Evolutionary conservation across 35 echinoderm and acorn worm species (phyloP).

Genomic region (Apostichopus californicus): DNA sequence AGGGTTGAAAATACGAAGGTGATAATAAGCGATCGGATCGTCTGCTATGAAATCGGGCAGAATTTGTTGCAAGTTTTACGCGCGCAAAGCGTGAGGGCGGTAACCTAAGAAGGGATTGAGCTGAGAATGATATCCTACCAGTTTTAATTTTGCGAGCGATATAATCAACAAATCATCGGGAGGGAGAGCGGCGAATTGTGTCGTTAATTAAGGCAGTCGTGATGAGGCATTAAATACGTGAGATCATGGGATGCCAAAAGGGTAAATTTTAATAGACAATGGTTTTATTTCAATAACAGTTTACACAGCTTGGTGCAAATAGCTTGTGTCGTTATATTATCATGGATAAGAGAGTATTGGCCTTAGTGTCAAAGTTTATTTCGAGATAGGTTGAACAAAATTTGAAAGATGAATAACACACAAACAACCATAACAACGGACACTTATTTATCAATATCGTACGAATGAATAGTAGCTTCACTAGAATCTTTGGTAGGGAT

Average conservation of each 20-base stretch:
- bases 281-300: conserved; percentile 9
- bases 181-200: conserved; percentile 13
- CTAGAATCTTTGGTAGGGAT: too few species aligned
- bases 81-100: conserved; percentile 20
- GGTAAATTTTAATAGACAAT: conserved; percentile 11
- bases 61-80: conserved; percentile 33
- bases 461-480: too few species aligned
- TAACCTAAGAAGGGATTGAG: conserved; percentile 21
- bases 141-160: conserved; percentile 9
- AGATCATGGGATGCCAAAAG: neutral
- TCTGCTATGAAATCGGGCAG: conserved; percentile 10
- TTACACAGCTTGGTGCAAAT: neutral
- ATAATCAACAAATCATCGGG: conserved; percentile 33
- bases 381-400: too few species aligned
- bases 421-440: too few species aligned
- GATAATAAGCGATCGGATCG: conserved; percentile 32
- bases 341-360: too few species aligned
- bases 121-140: neutral
- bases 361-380: too few species aligned
- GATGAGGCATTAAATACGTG: neutral
- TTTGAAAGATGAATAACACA: too few species aligned
- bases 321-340: too few species aligned
- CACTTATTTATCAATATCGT: too few species aligned
- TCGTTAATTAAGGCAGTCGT: neutral
- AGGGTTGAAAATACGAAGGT: conserved; percentile 17